A percentile compares a stretch with the other conserved stretches of the same genome.
Evolutionary conservation across 1,140 invertebrate genomes (phyloP).

Genomic region (Coelopa frigida): DNA sequence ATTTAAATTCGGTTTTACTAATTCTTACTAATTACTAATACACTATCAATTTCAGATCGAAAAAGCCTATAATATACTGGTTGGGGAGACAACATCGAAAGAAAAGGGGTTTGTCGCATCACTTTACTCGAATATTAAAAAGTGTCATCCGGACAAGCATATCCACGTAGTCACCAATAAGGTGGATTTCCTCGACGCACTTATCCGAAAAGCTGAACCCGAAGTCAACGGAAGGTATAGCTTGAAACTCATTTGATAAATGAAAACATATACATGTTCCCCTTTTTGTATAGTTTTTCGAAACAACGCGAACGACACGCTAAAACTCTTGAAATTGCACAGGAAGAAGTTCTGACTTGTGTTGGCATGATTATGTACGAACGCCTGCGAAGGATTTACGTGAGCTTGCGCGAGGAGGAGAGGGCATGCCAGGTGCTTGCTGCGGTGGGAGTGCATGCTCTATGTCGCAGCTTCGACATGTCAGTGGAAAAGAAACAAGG

Average conservation of each 20-base stretch:
- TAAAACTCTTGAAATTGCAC: constrained; percentile 89
- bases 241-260: background rate
- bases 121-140: constrained; percentile 77
- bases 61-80: constrained; percentile 76
- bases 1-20: background rate
- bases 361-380: constrained; percentile 87
- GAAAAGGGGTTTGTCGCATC: constrained; percentile 83
- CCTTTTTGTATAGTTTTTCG: constrained; percentile 41
- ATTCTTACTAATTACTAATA: background rate
- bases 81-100: constrained; percentile 74
- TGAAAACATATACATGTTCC: background rate
- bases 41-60: constrained; percentile 47
- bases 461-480: constrained; percentile 82
- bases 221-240: constrained; percentile 70
- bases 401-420: constrained; percentile 80
- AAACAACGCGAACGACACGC: constrained; percentile 80
- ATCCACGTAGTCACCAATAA: constrained; percentile 73
- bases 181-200: constrained; percentile 76
- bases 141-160: constrained; percentile 77
- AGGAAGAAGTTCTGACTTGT: constrained; percentile 90
- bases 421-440: constrained; percentile 85
- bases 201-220: constrained; percentile 85
- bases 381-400: constrained; percentile 73
- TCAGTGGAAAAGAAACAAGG: constrained; percentile 83
- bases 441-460: constrained; percentile 75